These are phyloP conservation scores for Vanessa tameamea DNA, from an alignment of 1,140 invertebrate species.

Conservation along the genomic window DNA sequence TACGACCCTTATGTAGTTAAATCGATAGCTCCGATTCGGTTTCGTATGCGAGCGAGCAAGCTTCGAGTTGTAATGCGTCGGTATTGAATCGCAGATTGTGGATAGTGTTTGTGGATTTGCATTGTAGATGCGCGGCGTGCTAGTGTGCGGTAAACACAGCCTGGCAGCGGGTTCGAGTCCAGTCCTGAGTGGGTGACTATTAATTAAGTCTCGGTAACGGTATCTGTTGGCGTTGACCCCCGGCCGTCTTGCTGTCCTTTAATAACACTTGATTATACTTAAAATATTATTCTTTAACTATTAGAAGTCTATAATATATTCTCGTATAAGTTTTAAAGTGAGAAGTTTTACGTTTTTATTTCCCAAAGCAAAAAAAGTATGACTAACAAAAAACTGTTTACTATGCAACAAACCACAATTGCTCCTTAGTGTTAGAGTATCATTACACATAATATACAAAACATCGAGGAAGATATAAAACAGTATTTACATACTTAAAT, in stretches of 20 bases:
- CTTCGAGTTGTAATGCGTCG: constrained; percentile 54
- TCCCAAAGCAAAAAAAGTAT: no score
- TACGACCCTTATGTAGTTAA: constrained; percentile 67
- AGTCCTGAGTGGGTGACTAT: constrained; percentile 54
- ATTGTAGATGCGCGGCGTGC: constrained; percentile 69
- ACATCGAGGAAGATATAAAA: no score
- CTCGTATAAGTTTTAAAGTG: no score
- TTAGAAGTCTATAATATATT: no score
- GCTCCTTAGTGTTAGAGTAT: no score
- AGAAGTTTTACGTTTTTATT: no score
- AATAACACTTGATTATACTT: constrained; percentile 26
- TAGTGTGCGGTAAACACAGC: constrained; percentile 51
- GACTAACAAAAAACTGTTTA: no score
- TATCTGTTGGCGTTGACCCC: constrained; percentile 42
- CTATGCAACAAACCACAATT: no score
- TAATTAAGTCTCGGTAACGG: constrained; percentile 64
- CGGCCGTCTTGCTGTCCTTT: constrained; percentile 52
- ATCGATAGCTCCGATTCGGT: constrained; percentile 67
- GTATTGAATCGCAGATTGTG: constrained; percentile 60
- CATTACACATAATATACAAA: no score
- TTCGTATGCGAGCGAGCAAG: constrained; percentile 50
- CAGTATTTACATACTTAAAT: neutral
- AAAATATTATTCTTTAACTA: neutral
- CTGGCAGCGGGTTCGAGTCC: constrained; percentile 53
- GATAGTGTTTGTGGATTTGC: constrained; percentile 64